Base-by-base conservation (phyloP, 1,140 invertebrate genomes). In the Caerostris extrusa region DNA sequence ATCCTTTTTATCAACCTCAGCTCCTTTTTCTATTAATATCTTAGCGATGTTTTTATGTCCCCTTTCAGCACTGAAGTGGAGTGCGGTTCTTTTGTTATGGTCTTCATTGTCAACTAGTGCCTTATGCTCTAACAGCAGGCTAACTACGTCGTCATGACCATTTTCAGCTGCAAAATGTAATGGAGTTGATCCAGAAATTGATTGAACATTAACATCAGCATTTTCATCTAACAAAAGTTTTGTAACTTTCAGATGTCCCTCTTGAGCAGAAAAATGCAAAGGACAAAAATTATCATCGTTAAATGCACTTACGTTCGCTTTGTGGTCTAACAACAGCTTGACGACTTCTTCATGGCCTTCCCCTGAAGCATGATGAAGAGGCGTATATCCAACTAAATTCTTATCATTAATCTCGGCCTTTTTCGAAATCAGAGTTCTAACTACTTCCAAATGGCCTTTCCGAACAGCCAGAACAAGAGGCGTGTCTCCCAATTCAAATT, bases 151-250 rank as follows among this genome's bases (percentile, higher is more conserved):
- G 19, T 95, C 95, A 90, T 96, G 96, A 7, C 96, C 96, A 81
- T 95, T 94, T 17, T 81, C 93, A 7, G 95, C 95, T 7, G 96
- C 95, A 64, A 95, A 95, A 92, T 96, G 96, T 8, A 96, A 93
- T 7, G 95, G 93, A 1, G 96, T 95, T 95, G 95, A 7, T 55
- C 87, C 87, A 12, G 0, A 60, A 34, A 6, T 19, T 10, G 7
- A 6, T 17, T 50, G 77, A 0, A 12, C 3, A 71, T 94, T 89
- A 50, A 94, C 50, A 85, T 61, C 8, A 5, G 94, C 94, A 64
- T 85, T 50, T 6, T 71, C 7, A 61, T 82, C 10, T 3, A 95
- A 17, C n/a, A 93, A 14, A 55, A 83, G 7, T 14, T 86, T 81
- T 5, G 60, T 14, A 4, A 94, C 34, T n/a, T 8, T 5, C 8